A percentile compares a stretch with the other conserved stretches of the same genome.
phyloP scores from a whole-genome alignment of 2,888 invertebrate species.

The Ennomos erosarius region DNA sequence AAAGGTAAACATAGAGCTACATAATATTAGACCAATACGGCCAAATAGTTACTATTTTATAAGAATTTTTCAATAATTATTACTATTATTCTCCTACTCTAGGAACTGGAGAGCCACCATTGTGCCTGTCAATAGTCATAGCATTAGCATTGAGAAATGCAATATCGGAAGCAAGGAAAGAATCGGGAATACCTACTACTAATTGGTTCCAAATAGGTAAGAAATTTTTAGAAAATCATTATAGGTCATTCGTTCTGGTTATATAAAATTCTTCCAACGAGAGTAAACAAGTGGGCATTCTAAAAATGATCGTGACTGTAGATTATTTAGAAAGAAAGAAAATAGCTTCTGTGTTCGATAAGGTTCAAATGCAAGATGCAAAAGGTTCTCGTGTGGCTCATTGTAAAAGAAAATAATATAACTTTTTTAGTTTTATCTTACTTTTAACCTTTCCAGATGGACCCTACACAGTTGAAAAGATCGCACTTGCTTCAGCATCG shows the following conservation, averaged over 20 bases:
- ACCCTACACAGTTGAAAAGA: constrained; percentile 70
- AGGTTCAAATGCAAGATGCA: too few species aligned
- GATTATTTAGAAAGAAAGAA: too few species aligned
- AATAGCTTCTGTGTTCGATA: too few species aligned
- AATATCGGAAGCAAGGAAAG: constrained; percentile 84
- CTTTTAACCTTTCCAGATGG: constrained; percentile 67
- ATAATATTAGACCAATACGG: too few species aligned
- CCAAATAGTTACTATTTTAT: too few species aligned
- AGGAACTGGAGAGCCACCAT: constrained; percentile 83
- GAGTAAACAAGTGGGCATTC: too few species aligned
- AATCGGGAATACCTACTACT: constrained; percentile 79
- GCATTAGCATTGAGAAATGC: constrained; percentile 87
- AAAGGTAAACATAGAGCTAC: constrained; percentile 78
- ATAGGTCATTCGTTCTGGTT: too few species aligned
- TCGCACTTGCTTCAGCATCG: constrained; percentile 46
- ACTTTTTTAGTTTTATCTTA: too few species aligned
- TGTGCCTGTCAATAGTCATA: constrained; percentile 72
- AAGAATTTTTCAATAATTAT: background rate
- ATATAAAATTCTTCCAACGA: too few species aligned
- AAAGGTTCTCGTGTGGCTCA: too few species aligned
- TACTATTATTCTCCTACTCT: constrained; percentile 25
- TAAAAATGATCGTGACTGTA: too few species aligned
- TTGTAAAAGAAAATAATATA: too few species aligned
- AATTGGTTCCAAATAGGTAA: constrained; percentile 86
- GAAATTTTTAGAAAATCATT: background rate